Base-by-base conservation (phyloP, 2,797 vertebrate genomes). In the Carcharodon carcharias region DNA sequence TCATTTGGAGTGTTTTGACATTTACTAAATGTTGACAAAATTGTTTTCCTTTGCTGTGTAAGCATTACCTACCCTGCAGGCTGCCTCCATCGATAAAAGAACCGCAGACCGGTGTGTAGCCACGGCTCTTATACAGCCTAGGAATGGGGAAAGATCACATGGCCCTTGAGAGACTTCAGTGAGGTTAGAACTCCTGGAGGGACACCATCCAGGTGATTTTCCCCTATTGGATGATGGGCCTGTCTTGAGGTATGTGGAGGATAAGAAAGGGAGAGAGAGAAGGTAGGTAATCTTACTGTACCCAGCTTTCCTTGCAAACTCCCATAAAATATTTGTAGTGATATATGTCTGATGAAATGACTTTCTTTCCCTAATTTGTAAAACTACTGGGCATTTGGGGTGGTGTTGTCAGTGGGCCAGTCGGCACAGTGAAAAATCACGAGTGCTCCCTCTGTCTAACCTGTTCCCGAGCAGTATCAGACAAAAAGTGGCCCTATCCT, bases 161-260 rank as follows among this genome's bases (percentile, higher is more conserved):
- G 58, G 56, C 31, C 35, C 88, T 18, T 63, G 56, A 91, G 88
- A 67, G 91, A 93, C 91, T 65, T 93, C 91, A 93, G 61, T 93
- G 63, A 93, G 91, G 91, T 93, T 93, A 93, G 63, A 85, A 85
- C 82, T 85, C 82, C 45, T 85, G 82, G 82, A 85, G 40, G 82
- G 82, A 50, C 45, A 85, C 82, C 45, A 26, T 85, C 82, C 82
- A 85, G 82, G 82, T 85, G 23, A 85, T 85, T 85, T 69, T 85
- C 82, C 82, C 82, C 82, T 45, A 85, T 85, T 85, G 45, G 82
- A 85, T 85, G 77, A 63, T 92, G 89, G 89, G 89, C 9, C 88
- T 89, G 56, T 31, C 58, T 4, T 93, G 91, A 93, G 91, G 91
- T 93, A 93, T 93, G 91, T 93, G 91, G 91, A 93, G 91, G 91